Evolutionary conservation across 2,113 vertebrate genomes (phyloP).

Genomic region (Perca schrenkii): DNA sequence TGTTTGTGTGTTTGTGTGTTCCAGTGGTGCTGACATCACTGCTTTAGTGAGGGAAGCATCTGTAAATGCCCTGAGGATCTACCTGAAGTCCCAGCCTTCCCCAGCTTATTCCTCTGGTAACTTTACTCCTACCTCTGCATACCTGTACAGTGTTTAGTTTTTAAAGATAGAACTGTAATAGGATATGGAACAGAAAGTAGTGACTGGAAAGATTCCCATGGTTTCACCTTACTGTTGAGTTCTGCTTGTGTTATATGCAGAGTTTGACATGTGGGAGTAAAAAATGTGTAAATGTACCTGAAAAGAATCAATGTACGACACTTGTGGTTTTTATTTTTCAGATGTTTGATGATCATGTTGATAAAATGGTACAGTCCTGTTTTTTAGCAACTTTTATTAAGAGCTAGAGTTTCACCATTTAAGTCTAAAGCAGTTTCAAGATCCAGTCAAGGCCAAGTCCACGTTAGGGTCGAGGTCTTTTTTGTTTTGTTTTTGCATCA

Average conservation of each 20-base stretch:
- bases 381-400: no score
- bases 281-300: no score
- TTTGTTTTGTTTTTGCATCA: background rate
- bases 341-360: background rate
- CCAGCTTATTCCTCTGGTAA: conserved; percentile 64
- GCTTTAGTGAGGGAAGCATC: conserved; percentile 95
- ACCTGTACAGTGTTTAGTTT: background rate
- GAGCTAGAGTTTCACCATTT: no score
- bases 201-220: background rate
- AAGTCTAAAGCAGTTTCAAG: background rate
- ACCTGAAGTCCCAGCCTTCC: conserved; percentile 54
- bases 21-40: conserved; percentile 93
- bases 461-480: no score
- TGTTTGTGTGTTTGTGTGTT: conserved; percentile 40
- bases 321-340: no score
- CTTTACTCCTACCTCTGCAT: background rate
- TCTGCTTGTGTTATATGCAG: no score
- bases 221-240: background rate
- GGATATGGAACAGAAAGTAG: background rate
- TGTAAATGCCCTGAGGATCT: conserved; percentile 87
- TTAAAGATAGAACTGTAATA: background rate
- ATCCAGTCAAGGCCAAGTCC: background rate
- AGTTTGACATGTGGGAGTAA: no score
- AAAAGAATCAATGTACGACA: no score
- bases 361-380: no score